These are phyloP conservation scores for Nothoprocta pentlandii DNA, from an alignment of 2,113 vertebrate species.

Conservation along the genomic window DNA sequence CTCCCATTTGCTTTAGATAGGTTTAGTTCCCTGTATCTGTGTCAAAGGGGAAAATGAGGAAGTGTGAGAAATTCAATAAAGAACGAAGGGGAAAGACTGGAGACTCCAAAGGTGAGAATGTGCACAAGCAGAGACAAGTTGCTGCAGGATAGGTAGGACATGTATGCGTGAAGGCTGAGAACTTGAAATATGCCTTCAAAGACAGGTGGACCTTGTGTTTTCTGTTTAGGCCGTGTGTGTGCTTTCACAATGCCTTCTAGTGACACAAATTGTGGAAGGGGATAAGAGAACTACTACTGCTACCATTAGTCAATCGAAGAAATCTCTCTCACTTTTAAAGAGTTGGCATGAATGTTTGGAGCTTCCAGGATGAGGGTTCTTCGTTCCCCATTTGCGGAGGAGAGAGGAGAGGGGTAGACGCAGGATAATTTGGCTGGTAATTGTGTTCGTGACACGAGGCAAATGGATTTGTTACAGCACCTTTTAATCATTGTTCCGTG, in stretches of 20 bases:
- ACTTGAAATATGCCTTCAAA: background rate
- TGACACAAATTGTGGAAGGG: background rate
- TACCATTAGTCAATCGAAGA: background rate
- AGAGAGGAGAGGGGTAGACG: background rate
- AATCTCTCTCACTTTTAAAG: background rate
- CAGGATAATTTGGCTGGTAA: constrained; percentile 56
- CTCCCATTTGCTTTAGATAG: background rate
- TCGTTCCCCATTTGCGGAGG: background rate
- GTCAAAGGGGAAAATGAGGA: background rate
- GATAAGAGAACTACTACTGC: background rate
- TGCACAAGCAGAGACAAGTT: background rate
- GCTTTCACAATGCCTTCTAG: background rate
- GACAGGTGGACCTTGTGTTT: background rate
- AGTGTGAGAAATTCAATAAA: background rate
- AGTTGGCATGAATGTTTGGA: background rate
- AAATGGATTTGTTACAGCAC: constrained; percentile 67
- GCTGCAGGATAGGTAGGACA: background rate
- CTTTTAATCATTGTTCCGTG: constrained; percentile 52
- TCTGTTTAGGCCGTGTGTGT: background rate
- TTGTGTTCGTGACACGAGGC: constrained; percentile 46
- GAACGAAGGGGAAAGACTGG: background rate
- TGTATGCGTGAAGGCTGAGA: background rate
- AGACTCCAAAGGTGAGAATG: background rate
- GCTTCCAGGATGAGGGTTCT: background rate
- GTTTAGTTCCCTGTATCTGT: background rate